phyloP scores from a whole-genome alignment of 2,113 vertebrate species.

The crab-eating macaque (Macaca fascicularis) region T2T-MFA8v1.1 NC_088377.1:158301001-158301500 shows the following conservation, averaged over 20 bases:
- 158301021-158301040: too few relatives aligned
- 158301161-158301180: neutral
- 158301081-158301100: too few relatives aligned
- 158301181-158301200: neutral
- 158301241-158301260: constrained; percentile 35
- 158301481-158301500: neutral
- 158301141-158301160: neutral
- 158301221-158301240: neutral
- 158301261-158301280: constrained; percentile 4
- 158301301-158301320: neutral
- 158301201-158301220: neutral
- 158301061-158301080: too few relatives aligned
- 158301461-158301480: neutral
- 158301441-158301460: neutral
- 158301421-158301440: neutral
- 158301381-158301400: neutral
- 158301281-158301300: neutral
- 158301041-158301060: too few relatives aligned
- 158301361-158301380: neutral
- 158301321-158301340: neutral
- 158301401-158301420: neutral
- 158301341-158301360: neutral
- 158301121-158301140: too few relatives aligned
- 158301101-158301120: too few relatives aligned
- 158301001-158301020: too few relatives aligned